These are phyloP conservation scores for Triplophysa tibetana DNA, from an alignment of 2,113 vertebrate species.

Conservation along the genomic window DNA sequence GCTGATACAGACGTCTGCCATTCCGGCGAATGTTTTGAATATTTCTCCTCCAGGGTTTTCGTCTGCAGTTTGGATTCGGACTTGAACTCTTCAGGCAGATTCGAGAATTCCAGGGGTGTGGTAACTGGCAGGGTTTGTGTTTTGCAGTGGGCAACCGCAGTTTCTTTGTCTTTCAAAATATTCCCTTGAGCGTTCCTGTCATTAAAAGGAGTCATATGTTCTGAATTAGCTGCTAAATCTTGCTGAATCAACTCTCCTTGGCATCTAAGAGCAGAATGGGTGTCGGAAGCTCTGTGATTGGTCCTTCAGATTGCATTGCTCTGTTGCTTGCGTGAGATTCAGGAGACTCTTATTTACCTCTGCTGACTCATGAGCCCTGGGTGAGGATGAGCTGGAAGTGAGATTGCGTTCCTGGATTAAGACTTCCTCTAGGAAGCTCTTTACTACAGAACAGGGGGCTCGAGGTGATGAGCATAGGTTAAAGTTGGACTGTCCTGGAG, in stretches of 20 bases:
- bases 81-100: slow-evolving; percentile 62
- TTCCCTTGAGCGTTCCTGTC: slow-evolving; percentile 40
- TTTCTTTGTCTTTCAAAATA: slow-evolving; percentile 47
- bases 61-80: slow-evolving; percentile 60
- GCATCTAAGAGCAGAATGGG: slow-evolving; percentile 27
- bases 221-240: not conserved
- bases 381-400: slow-evolving; percentile 51
- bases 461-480: slow-evolving; percentile 50
- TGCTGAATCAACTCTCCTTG: slow-evolving; percentile 48
- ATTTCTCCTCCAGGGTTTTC: slow-evolving; percentile 57
- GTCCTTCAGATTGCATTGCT: slow-evolving; percentile 38
- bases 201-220: slow-evolving; percentile 10
- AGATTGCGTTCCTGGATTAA: slow-evolving; percentile 55
- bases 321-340: slow-evolving; percentile 57
- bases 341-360: slow-evolving; percentile 52
- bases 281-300: slow-evolving; percentile 37
- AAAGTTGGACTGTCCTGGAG: slow-evolving; percentile 54
- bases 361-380: slow-evolving; percentile 57
- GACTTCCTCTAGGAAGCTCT: slow-evolving; percentile 64
- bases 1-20: slow-evolving; percentile 62
- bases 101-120: slow-evolving; percentile 58
- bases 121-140: slow-evolving; percentile 55
- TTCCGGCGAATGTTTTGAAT: slow-evolving; percentile 62
- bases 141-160: slow-evolving; percentile 59
- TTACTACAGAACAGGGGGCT: slow-evolving; percentile 61